A percentile compares a stretch with the other conserved stretches of the same genome.
These are phyloP conservation scores for Drosophila albomicans DNA, from an alignment of 1,140 invertebrate genomes.

Conservation along the genomic window DNA sequence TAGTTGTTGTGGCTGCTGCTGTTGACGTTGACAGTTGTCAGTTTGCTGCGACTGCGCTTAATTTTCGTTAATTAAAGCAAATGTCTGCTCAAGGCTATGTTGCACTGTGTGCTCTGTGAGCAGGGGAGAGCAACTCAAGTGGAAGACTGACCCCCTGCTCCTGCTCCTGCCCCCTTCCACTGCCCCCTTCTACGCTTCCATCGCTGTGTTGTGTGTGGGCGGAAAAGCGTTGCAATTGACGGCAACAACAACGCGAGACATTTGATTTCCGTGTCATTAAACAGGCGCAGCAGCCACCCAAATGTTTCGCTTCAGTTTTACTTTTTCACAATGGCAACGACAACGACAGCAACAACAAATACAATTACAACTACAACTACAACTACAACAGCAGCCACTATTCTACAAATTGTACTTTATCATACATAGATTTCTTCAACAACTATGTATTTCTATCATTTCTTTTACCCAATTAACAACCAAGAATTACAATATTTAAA, in stretches of 20 bases:
- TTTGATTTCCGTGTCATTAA: slow-evolving; percentile 79
- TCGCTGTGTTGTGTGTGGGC: slow-evolving; percentile 15
- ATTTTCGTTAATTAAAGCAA: slow-evolving; percentile 81
- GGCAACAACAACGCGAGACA: slow-evolving; percentile 27
- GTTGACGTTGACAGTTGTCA: slow-evolving; percentile 15
- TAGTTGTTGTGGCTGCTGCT: not conserved
- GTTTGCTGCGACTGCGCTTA: slow-evolving; percentile 50
- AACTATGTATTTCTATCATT: no score
- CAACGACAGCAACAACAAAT: not conserved
- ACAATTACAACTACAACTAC: not conserved
- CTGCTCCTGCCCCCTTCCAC: no score
- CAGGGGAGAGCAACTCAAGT: not conserved
- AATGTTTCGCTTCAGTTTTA: slow-evolving; percentile 16
- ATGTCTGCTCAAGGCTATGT: slow-evolving; percentile 45
- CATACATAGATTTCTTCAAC: no score
- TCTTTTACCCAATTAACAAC: no score
- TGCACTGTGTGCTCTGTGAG: not conserved
- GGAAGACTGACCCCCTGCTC: not conserved
- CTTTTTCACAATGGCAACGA: not conserved
- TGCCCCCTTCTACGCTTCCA: no score
- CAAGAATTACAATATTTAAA: no score
- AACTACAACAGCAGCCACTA: not conserved
- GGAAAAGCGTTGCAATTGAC: slow-evolving; percentile 65
- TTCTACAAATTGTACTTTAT: no score
- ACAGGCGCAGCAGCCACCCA: slow-evolving; percentile 46